A percentile compares a stretch with the other conserved stretches of the same genome.
phyloP scores from a whole-genome alignment of 2,113 vertebrate species.

The Oceanodroma tethys region DNA sequence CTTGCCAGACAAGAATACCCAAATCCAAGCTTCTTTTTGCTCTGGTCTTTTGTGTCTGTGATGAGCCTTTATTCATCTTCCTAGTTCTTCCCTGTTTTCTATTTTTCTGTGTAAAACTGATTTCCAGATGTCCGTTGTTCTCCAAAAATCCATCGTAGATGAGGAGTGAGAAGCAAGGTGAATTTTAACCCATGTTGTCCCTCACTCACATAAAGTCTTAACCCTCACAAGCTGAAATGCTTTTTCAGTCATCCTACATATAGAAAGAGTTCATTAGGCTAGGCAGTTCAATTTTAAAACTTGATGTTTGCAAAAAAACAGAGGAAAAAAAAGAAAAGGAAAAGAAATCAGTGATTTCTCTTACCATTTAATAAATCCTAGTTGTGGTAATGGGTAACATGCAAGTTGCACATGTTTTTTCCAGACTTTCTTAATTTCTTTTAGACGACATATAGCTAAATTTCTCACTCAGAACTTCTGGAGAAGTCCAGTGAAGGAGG shows the following conservation, averaged over 20 bases:
- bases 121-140: conserved; percentile 80
- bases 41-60: conserved; percentile 80
- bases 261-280: neutral
- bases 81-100: conserved; percentile 75
- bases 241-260: neutral
- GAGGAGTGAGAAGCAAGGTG: conserved; percentile 63
- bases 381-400: neutral
- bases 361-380: neutral
- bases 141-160: conserved; percentile 57
- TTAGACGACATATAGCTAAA: neutral
- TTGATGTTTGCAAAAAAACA: neutral
- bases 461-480: conserved; percentile 28
- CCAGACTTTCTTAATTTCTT: neutral
- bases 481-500: neutral
- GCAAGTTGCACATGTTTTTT: neutral
- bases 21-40: conserved; percentile 81
- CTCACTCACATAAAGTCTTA: neutral
- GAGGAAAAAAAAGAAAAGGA: neutral
- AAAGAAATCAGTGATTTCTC: neutral
- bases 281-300: neutral
- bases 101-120: conserved; percentile 70
- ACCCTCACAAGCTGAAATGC: neutral
- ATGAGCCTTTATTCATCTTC: conserved; percentile 82
- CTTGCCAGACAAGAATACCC: conserved; percentile 87
- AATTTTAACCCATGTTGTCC: conserved; percentile 68